Evolutionary conservation across 2,797 vertebrate genomes (phyloP), one percentile per base, ranked within the genome.

Genomic region (Onychomys leucogaster): DNA sequence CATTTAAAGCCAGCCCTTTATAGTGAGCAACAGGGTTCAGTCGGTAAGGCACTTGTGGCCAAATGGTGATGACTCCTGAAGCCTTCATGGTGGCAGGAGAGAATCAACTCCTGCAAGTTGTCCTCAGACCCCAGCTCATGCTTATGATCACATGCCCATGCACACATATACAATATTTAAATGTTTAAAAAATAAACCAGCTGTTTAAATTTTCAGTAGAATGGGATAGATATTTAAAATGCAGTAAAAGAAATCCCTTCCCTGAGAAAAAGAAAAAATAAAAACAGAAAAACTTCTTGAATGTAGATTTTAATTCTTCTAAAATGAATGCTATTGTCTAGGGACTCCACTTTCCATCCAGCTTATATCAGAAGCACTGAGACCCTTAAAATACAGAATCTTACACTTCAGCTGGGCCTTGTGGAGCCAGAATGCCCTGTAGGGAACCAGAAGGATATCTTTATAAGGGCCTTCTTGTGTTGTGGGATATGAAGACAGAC

Each of bases 161-260:
- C 32, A 34, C 14, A 16, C 32, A 67, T 67, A 67, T 34, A 34
- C 32, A 67, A 67, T 67, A 34, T 13, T 34, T 67, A 65, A 65
- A 65, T 32, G 29, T 67, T 67, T 67, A 67, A 55, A 55, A 55
- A 55, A 55, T 55, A 55, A 55, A 55, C 52, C 34, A 89, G 16
- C 1, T 29, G 76, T 59, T 49, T 59, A 73, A 92, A 69, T 76
- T 69, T 80, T 17, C 46, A 65, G 43, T 91, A 87, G 23, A 37
- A 57, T 73, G 25, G 49, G 23, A 71, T 82, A 88, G 49, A 96
- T 76, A 69, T 65, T 80, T 75, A 52, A 37, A 95, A 82, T 32
- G 13, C 7, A 94, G 84, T 34, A 69, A 61, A 92, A 81, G 67
- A 52, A 19, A n/a, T 3, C 8, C 1, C 41, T 49, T 67, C 65